Evolutionary conservation across 2,113 vertebrate genomes (phyloP).

Genomic region (Phalacrocorax aristotelis): DNA sequence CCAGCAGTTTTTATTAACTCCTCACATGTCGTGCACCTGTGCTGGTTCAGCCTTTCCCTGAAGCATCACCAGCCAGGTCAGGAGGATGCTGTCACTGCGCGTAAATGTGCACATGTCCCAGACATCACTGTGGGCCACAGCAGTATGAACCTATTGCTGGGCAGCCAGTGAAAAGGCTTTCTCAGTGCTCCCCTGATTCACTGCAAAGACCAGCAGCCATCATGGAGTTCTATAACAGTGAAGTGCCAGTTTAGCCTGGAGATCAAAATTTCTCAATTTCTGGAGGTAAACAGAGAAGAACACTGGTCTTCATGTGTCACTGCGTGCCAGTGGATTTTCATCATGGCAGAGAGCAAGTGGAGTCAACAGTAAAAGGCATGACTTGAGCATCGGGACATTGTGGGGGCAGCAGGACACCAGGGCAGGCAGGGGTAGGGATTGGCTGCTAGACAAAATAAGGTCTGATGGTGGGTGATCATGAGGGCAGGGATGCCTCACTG

Average conservation of each 20-base stretch:
- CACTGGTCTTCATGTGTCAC: accelerated
- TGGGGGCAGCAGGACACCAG: not conserved
- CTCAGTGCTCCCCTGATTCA: not conserved
- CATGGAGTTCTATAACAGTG: not conserved
- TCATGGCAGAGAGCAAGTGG: not conserved
- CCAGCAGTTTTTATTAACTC: slow-evolving; percentile 45
- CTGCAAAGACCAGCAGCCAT: not conserved
- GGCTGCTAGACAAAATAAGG: not conserved
- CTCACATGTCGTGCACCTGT: accelerated
- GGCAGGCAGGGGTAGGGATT: not conserved
- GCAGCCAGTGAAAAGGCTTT: not conserved
- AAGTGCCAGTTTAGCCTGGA: not conserved
- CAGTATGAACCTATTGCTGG: not conserved
- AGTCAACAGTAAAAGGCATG: not conserved
- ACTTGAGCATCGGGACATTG: not conserved
- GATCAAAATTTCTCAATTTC: not conserved
- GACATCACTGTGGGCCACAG: too few species aligned
- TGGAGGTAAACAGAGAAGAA: not conserved
- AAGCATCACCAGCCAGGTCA: not conserved
- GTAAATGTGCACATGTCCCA: accelerated
- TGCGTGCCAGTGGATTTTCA: not conserved
- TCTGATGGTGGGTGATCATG: not conserved
- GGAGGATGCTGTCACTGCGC: not conserved
- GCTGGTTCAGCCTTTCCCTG: not conserved
- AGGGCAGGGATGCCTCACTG: not conserved